Evolutionary conservation across 2,888 invertebrate species (phyloP), one percentile per base, ranked within the genome.

Genomic region (Folsomia manolachei): DNA sequence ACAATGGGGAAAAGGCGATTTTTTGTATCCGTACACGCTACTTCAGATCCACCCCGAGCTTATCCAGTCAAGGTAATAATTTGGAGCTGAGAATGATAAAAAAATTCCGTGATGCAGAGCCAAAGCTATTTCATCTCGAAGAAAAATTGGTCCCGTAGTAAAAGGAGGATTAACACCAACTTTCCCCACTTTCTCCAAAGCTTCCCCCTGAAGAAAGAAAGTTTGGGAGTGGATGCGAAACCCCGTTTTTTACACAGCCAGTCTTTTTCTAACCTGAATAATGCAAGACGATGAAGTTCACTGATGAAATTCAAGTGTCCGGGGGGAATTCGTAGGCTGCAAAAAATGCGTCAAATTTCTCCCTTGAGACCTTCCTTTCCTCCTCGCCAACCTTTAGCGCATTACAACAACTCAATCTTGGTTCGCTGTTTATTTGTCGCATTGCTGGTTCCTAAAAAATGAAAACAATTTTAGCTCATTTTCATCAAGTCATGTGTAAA

Each of bases 301-400:
- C 79, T 79, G 78, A 80, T 80, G 79, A 80, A 80, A 80, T 79
- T 80, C 80, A 80, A 80, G 75, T 77, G 76, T 80, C 79, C 78
- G 78, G 66, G 61, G 78, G 78, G 80, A 39, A 39, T 39, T 39
- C 14, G 39, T 14, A 39, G 72, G 68, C 70, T 70, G 60, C 51
- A 70, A 69, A 68, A 73, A 75, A 63, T 39, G 39, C 39, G 39
- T 39, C 39, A 39, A 39, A 39, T 39, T 39, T 39, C 39, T 39
- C 39, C 39, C 39, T 14, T 14, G 39, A 39, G 39, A 39, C 14
- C 39, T 39, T 39, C 14, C 14, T 9, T 39, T 39, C 39, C 39
- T 39, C 39, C 39, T 39, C 39, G 7, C 14, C 39, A n/a, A n/a
- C n/a, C n/a, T n/a, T n/a, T n/a, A n/a, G n/a, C n/a, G n/a, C 39